A percentile compares a stretch with the other conserved stretches of the same genome.
Conservation (phyloP, 2,113 vertebrate genomes). For the Riparia riparia region DNA sequence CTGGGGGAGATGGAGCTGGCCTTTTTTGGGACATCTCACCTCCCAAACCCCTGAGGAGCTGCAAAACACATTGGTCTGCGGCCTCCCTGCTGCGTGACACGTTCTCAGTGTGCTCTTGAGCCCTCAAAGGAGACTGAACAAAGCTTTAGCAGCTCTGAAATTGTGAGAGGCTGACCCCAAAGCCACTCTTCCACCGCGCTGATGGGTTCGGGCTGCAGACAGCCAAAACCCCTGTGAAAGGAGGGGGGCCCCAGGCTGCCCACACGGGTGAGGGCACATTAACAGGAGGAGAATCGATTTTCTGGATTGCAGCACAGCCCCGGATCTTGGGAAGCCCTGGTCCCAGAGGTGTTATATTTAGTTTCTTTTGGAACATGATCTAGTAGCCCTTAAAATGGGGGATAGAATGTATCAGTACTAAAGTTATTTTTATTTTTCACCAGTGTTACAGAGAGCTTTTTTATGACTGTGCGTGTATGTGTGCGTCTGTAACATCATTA, state of each 20-base stretch:
- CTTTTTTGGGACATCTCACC: background rate
- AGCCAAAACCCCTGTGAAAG: background rate
- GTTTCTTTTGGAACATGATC: constrained; percentile 66
- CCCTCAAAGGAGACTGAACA: background rate
- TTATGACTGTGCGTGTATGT: background rate
- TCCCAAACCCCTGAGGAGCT: background rate
- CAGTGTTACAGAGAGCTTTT: background rate
- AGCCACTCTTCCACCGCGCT: background rate
- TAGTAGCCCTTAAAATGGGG: constrained; percentile 53
- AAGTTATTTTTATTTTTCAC: constrained; percentile 46
- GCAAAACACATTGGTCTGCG: background rate
- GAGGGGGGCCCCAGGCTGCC: background rate
- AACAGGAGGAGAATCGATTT: background rate
- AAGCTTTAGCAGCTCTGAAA: background rate
- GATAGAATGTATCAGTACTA: constrained; percentile 44
- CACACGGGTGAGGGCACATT: background rate
- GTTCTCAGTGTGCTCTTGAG: background rate
- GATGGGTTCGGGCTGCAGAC: background rate
- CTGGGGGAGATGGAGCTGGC: background rate
- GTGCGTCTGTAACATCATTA: background rate
- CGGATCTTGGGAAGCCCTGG: constrained; percentile 19
- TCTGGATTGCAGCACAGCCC: background rate
- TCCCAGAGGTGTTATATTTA: constrained; percentile 52
- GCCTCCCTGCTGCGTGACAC: background rate
- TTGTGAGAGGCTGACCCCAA: background rate